Evolutionary conservation across 2,888 invertebrate genomes (phyloP), one percentile per base, ranked within the genome.

Genomic region (Parnassius mnemosyne): DNA sequence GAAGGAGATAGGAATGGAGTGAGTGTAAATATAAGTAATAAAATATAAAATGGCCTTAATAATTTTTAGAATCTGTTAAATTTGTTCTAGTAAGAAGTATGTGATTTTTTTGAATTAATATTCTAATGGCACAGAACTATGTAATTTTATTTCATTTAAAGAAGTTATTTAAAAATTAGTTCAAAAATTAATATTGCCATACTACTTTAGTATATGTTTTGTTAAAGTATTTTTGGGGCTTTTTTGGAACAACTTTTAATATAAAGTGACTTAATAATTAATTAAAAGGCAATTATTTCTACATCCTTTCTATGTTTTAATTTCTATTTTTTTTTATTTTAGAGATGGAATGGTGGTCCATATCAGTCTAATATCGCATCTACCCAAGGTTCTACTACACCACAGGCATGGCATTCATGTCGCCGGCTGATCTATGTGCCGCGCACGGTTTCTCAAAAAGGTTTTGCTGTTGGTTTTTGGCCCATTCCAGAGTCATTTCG

Each of bases 401-500:
- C 93, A 64, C 94, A 95, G 51, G 94, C 96, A 2, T 99, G 99
- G 97, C 97, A 98, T 76, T 95, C 94, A 49, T 97, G 97, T 77
- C 92, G 97, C 41, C 94, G 95, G 69, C 94, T 97, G 77, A 98
- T 99, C 76, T 98, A 98, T 82, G 98, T 99, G 42, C 98, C 97
- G 42, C 93, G 98, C 71, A 95, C 96, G 11, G 96, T 96, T 43
- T 96, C 97, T 43, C 97, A 97, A 83, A 97, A 97, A 84, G 96
- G 96, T 25, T 98, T 97, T 81, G 96, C 97, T 53, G 95, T 96
- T 58, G 98, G 99, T 46, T 98, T 98, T 88, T 99, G 99, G 99
- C 99, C 99, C 0, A 96, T 99, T 74, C 99, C 99, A 0, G 99
- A 99, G 88, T 96, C 97, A 0, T 99, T 98, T 86, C 98, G 99